Evolutionary conservation across 1,140 invertebrate genomes (phyloP).

Genomic region (Cydia pomonella): DNA sequence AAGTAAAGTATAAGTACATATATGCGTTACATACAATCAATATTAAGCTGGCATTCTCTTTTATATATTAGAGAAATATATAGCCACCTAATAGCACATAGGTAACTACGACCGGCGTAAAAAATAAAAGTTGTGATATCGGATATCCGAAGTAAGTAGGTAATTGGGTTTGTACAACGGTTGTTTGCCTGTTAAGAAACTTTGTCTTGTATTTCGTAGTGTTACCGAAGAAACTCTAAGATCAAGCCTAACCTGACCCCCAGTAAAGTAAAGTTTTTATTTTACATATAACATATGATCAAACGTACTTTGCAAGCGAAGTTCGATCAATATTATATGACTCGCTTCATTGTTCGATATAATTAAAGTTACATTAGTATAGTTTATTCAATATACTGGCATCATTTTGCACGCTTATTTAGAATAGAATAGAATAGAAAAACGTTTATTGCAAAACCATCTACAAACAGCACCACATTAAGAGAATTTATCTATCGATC

Average conservation of each 20-base stretch:
- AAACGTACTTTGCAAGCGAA: too few species aligned
- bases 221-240: not conserved
- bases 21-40: too few species aligned
- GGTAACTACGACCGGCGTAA: not conserved
- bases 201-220: not conserved
- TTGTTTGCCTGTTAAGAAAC: not conserved
- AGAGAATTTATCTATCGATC: too few species aligned
- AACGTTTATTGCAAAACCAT: too few species aligned
- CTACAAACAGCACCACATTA: too few species aligned
- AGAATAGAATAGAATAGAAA: too few species aligned
- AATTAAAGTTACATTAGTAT: too few species aligned
- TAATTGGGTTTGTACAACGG: not conserved
- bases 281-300: not conserved
- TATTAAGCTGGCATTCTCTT: not conserved
- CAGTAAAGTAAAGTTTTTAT: not conserved
- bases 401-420: too few species aligned
- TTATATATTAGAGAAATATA: not conserved
- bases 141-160: not conserved
- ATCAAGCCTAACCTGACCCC: not conserved
- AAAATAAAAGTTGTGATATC: not conserved
- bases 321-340: too few species aligned
- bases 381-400: too few species aligned
- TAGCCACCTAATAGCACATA: not conserved
- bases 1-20: too few species aligned
- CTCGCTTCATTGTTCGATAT: too few species aligned